These are phyloP conservation scores for Thoracochromis brauschi DNA, from an alignment of 2,113 vertebrate genomes.

Conservation along the genomic window DNA sequence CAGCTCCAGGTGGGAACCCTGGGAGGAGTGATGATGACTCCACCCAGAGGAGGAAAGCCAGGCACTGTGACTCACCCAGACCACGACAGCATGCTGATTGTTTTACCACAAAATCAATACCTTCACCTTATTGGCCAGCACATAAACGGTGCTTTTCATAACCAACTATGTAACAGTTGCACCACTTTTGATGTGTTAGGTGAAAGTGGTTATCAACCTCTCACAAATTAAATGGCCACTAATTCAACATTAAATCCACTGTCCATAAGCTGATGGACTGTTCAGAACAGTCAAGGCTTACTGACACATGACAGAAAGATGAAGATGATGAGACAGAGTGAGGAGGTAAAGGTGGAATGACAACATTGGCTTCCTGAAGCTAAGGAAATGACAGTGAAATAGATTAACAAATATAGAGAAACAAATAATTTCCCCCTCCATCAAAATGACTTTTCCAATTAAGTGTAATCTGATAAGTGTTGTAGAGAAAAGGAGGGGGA, in stretches of 20 bases:
- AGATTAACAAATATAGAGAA: not conserved
- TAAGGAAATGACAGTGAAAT: not conserved
- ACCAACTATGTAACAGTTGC: not conserved
- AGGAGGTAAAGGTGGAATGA: not conserved
- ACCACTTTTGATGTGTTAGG: not conserved
- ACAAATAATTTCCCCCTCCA: not conserved
- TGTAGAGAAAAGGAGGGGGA: not conserved
- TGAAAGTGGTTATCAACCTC: not conserved
- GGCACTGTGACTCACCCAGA: not conserved
- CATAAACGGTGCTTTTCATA: not conserved
- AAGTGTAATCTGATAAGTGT: not conserved
- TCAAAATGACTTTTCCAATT: not conserved
- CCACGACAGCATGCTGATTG: not conserved
- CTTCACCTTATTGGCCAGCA: not conserved
- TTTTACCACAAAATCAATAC: not conserved
- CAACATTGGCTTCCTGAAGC: not conserved
- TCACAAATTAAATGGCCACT: not conserved
- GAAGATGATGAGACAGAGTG: not conserved
- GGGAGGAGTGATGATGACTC: not conserved
- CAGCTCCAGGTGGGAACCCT: not conserved
- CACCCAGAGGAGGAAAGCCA: not conserved
- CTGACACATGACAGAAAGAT: not conserved
- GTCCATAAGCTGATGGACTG: slow-evolving; percentile 27
- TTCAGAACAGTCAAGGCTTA: not conserved
- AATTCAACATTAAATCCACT: slow-evolving; percentile 51